Base-by-base conservation (phyloP, 2,113 vertebrate genomes). In the Phylloscopus trochiloides region DNA sequence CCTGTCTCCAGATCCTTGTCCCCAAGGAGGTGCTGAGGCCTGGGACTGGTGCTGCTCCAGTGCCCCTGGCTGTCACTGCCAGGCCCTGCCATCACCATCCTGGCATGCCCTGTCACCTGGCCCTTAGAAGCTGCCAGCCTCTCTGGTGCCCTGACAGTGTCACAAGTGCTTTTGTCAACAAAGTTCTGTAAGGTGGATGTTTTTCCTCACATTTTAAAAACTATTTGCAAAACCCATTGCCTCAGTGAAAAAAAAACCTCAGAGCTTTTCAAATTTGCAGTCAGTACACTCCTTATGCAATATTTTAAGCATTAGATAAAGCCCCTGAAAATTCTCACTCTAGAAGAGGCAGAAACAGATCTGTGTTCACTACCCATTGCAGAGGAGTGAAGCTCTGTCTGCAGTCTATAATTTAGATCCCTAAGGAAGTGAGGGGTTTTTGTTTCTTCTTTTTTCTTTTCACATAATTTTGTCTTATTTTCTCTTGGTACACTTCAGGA, bases 31-130 rank as follows among this genome's bases (percentile, higher is more conserved):
- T 65, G 29, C 9, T 1, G 4, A 14, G 51, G 14, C 31, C 17
- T 2, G 1, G 5, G 26, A 3, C 40, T 51, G 40, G 13, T 8
- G 14, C 17, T 66, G 20, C 14, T 19, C 9, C 3, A 0, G 5
- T 22, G 9, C 2, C 14, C 13, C 20, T 59, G 20, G 0, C 38
- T 6, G 7, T 47, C 29, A 3, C 25, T 47, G 8, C 14, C 31
- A 14, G 25, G 26, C 7, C 14, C 50, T 24, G 48, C 50, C 63
- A 31, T 54, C 26, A 22, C 8, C 8, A 28, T 10, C 14, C 4
- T 0, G 9, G 55, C 24, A 59, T 3, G 5, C 26, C 3, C 4
- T 1, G 1, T 24, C 70, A 55, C 9, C 36, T 16, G 16, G 14
- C 9, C 12, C 8, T 32, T 32, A 16, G 34, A 13, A 89, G 9